Evolutionary conservation across 2,797 vertebrate genomes (phyloP), one percentile per base, ranked within the genome.

Genomic region (Hippoglossus hippoglossus): DNA sequence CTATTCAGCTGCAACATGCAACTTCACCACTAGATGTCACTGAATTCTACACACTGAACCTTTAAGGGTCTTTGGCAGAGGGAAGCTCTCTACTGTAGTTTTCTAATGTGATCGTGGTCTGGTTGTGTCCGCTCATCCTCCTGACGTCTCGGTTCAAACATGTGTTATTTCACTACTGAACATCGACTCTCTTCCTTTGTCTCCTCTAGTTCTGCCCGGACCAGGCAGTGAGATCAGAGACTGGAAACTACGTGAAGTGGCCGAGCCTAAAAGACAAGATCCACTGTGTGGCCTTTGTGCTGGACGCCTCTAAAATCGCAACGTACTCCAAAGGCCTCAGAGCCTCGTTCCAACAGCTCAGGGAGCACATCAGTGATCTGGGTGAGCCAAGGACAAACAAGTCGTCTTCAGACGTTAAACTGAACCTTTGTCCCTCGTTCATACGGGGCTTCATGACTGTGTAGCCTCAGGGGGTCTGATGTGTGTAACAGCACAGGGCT

Each of bases 261-360:
- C 93, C 93, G 0, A 56, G 39, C 25, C 72, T 86, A 0, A 72
- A 67, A 58, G 86, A 94, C 13, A 89, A 87, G 69, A 85, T 95
- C 70, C 93, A 94, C 25, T 94, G 94, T 62, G 93, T 94, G 64
- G 94, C 59, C 9, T 94, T 93, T 70, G 90, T 94, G 26, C 52
- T 95, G 49, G 90, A 93, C 0, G 91, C 88, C 16, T 77, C 81
- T 0, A 88, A 92, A 72, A 44, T 95, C 15, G 0, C 3, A 41
- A 67, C 22, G 19, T 91, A 91, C 56, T 0, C 78, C 28, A 83
- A 87, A 83, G 65, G 79, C 71, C 77, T 91, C 51, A 58, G 50
- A 39, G 61, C 31, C 55, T 71, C 80, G 13, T 92, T 94, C 71
- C 83, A 83, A 28, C 75, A 87, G 66, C 90, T 95, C 18, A 9